Percentiles rank a stretch among this genome's conserved stretches.
phyloP scores from a whole-genome alignment of 2,888 invertebrate genomes.

The Stenodera caucasica region DNA sequence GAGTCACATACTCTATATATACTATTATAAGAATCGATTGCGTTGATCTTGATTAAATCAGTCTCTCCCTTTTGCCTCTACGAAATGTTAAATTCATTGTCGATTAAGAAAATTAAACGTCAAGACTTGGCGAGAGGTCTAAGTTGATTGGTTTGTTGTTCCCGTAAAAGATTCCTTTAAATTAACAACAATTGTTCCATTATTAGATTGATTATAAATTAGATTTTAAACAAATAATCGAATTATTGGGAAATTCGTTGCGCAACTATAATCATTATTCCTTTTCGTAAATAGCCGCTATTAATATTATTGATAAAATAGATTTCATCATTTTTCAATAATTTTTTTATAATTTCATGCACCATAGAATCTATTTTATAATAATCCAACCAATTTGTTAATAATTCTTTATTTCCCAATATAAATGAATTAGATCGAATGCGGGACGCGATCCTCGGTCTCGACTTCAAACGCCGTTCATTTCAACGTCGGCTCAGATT shows the following conservation, averaged over 20 bases:
- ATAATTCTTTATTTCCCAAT: too few relatives aligned
- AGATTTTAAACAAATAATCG: neutral
- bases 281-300: neutral
- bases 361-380: neutral
- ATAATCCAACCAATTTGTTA: neutral
- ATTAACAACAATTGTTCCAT: neutral
- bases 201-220: neutral
- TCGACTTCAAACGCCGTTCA: too few relatives aligned
- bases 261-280: neutral
- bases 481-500: too few relatives aligned
- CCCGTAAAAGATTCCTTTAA: neutral
- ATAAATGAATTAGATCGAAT: too few relatives aligned
- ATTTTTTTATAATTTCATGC: neutral
- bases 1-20: neutral
- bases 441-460: too few relatives aligned
- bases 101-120: slow-evolving; percentile 28
- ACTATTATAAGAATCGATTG: slow-evolving; percentile 15
- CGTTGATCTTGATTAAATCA: slow-evolving; percentile 24
- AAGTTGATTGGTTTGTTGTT: slow-evolving; percentile 10
- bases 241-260: neutral
- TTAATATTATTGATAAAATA: neutral
- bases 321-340: neutral
- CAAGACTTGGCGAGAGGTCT: slow-evolving; percentile 4
- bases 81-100: slow-evolving; percentile 16
- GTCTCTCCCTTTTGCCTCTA: neutral